Evolutionary conservation across 2,888 invertebrate genomes (phyloP).

Genomic region (Embidobia sp.): DNA sequence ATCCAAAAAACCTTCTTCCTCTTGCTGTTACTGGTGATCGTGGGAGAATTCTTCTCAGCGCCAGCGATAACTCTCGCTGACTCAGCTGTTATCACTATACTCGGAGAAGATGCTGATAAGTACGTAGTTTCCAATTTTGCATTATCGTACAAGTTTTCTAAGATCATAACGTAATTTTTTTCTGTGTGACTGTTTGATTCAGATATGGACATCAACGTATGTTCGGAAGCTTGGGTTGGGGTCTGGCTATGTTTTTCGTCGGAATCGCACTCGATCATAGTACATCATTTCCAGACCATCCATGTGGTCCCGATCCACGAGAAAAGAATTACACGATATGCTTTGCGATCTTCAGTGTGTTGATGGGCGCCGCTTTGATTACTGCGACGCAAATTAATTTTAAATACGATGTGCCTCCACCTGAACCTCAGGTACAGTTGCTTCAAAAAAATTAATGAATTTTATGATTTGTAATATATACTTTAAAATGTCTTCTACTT

Average conservation of each 20-base stretch:
- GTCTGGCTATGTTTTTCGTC: slow-evolving; percentile 98
- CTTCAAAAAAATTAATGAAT: too few relatives aligned
- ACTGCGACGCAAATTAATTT: slow-evolving; percentile 93
- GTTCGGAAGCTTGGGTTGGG: slow-evolving; percentile 99
- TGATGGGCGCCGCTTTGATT: slow-evolving; percentile 97
- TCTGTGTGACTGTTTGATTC: slow-evolving; percentile 13
- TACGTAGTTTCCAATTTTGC: slow-evolving; percentile 43
- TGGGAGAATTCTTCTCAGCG: slow-evolving; percentile 98
- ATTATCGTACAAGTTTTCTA: too few relatives aligned
- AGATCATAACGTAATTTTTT: not conserved
- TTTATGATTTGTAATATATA: too few relatives aligned
- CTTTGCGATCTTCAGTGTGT: slow-evolving; percentile 97
- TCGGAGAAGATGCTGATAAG: slow-evolving; percentile 93
- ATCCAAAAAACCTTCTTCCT: slow-evolving; percentile 98
- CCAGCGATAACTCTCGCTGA: slow-evolving; percentile 97
- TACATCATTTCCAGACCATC: slow-evolving; percentile 96
- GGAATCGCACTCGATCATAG: slow-evolving; percentile 98
- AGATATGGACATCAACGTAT: slow-evolving; percentile 98
- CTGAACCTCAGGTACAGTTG: slow-evolving; percentile 72
- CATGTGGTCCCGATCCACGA: slow-evolving; percentile 92
- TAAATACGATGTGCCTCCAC: slow-evolving; percentile 80
- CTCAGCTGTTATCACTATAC: slow-evolving; percentile 93
- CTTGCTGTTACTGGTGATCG: slow-evolving; percentile 93
- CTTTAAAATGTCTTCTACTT: too few relatives aligned
- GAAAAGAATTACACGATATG: slow-evolving; percentile 99